Percentiles rank a stretch among this genome's conserved stretches.
phyloP scores from a whole-genome alignment of 2,797 vertebrate genomes.

The Arnoldichthys spilopterus region DNA sequence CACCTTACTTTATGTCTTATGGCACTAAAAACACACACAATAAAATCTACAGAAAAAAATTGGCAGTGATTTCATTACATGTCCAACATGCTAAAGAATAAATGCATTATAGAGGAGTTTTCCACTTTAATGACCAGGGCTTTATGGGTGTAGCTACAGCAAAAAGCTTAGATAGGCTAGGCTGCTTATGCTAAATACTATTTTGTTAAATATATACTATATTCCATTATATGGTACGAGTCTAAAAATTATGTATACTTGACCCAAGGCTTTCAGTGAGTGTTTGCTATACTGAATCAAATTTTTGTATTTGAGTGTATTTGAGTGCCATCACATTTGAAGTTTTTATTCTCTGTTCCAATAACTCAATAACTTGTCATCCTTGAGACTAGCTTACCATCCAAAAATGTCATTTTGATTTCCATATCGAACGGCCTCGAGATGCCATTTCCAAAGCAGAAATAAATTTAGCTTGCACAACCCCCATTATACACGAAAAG shows the following conservation, averaged over 20 bases:
- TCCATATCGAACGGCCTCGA: conserved; percentile 43
- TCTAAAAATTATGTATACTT: neutral
- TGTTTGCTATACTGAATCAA: conserved; percentile 24
- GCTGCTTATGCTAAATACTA: neutral
- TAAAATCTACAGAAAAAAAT: conserved; percentile 5
- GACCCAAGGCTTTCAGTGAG: conserved; percentile 6
- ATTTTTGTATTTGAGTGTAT: conserved; percentile 20
- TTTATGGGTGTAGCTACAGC: neutral
- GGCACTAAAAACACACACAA: neutral
- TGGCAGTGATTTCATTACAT: conserved; percentile 8
- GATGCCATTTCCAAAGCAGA: conserved; percentile 42
- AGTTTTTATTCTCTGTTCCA: conserved; percentile 30
- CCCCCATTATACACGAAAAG: conserved; percentile 41
- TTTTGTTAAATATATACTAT: neutral
- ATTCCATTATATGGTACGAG: neutral
- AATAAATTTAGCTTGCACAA: conserved; percentile 31
- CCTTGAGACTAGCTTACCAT: conserved; percentile 42
- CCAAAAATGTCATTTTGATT: conserved; percentile 43
- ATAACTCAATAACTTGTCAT: conserved; percentile 34
- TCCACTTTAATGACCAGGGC: neutral
- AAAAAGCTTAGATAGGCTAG: neutral
- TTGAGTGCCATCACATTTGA: neutral
- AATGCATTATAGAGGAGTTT: conserved; percentile 6
- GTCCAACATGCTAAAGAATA: neutral
- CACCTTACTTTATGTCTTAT: neutral